Base-by-base conservation (phyloP, 2,797 vertebrate species). In the Pipistrellus pygmaeus region DNA sequence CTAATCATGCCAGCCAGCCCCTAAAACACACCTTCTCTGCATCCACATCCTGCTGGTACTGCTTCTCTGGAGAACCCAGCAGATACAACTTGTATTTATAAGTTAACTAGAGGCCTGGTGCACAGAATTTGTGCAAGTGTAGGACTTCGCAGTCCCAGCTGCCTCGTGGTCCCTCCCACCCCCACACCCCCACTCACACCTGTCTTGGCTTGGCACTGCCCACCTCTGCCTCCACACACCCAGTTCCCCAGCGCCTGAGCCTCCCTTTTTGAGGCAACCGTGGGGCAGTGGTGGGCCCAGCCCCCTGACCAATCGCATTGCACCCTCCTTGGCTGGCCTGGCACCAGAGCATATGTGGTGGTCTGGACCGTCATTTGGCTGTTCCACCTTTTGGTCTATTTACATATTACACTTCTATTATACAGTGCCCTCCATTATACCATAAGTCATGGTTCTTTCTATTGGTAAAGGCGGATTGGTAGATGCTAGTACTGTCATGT, bases 151-250 rank as follows among this genome's bases (percentile, higher is more conserved):
- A 62, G 25, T 25, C 5, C 5, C 5, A 0, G 27, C 12, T 62
- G 60, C 60, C 60, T 30, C 5, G 2, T 62, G 27, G 2, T 7
- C 25, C 57, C 21, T 1, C 51, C 21, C 21, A 6, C 18, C 2
- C 10, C 5, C 5, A 12, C 3, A 11, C 5, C 5, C 12, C 27
- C 0, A 0, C 5, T 12, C 10, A 0, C 27, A 62, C 12, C 60
- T 6, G 25, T 12, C 60, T 62, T 30, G 27, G 27, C 60, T 6
- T 30, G 60, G 25, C 2, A 13, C 25, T 30, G 25, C 57, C 57
- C 2, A 2, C 27, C 2, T 6, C 25, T 2, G 1, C 60, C 5
- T 1, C 60, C 12, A 27, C 11, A 27, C 5, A 2, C 11, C 25
- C 6, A 1, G 27, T 62, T 62, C 12, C 2, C 27, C 12, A 13